A percentile compares a stretch with the other conserved stretches of the same genome.
phyloP scores from a whole-genome alignment of 2,113 vertebrate species.

The Neoarius graeffei region DNA sequence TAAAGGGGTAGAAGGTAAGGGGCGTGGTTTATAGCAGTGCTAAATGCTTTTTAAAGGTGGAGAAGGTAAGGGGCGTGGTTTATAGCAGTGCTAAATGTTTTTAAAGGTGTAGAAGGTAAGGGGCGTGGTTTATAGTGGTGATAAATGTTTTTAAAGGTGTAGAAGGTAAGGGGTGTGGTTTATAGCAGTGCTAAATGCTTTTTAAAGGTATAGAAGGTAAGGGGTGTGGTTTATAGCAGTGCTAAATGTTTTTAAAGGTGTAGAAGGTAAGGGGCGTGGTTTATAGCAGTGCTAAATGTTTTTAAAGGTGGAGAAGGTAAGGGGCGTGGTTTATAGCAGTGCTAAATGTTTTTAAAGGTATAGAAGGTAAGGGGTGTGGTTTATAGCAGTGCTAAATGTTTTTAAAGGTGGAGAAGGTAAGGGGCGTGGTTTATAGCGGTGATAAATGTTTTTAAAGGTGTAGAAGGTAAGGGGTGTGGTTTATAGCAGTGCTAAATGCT shows the following conservation, averaged over 20 bases:
- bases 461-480: not conserved
- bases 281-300: not conserved
- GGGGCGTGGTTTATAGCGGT: not conserved
- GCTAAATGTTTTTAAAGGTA: not conserved
- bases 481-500: not conserved
- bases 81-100: not conserved
- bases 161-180: not conserved
- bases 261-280: not conserved
- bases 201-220: not conserved
- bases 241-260: not conserved
- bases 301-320: not conserved
- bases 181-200: not conserved
- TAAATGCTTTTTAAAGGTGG: not conserved
- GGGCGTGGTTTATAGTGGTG: not conserved
- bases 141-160: not conserved
- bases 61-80: not conserved
- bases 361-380: not conserved
- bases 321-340: not conserved
- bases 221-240: not conserved
- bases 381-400: not conserved
- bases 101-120: not conserved
- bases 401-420: not conserved
- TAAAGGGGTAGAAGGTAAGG: not conserved
- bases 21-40: not conserved
- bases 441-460: not conserved